A percentile compares a stretch with the other conserved stretches of the same genome.
Conservation (phyloP, 2,113 vertebrate species). For the Cavia aperea region DNA sequence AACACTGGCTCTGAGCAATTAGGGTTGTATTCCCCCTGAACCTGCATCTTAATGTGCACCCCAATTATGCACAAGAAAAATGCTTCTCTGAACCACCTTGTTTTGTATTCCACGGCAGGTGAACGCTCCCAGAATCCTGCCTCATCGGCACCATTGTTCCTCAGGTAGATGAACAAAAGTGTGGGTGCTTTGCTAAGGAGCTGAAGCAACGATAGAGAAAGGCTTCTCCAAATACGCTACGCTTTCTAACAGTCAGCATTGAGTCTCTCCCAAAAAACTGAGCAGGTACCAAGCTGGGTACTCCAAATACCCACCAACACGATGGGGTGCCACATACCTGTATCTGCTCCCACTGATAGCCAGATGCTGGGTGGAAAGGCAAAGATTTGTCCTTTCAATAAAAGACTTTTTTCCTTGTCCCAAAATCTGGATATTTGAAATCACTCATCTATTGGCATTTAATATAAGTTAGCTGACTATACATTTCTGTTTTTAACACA, state of each 20-base stretch:
- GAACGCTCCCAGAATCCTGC: not conserved
- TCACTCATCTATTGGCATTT: not conserved
- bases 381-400: not conserved
- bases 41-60: not conserved
- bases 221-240: rapidly evolving
- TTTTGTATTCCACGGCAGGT: slow-evolving; percentile 3
- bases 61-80: slow-evolving; percentile 30
- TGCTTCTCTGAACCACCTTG: not conserved
- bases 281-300: not conserved
- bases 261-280: not conserved
- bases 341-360: not conserved
- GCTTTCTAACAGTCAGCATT: not conserved
- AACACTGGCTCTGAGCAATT: slow-evolving; percentile 57
- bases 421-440: not conserved
- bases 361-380: not conserved
- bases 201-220: not conserved
- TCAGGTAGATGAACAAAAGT: not conserved
- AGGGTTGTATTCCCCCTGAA: not conserved
- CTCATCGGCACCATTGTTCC: not conserved
- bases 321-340: no score
- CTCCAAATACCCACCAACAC: not conserved
- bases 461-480: not conserved
- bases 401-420: not conserved
- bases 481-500: not conserved
- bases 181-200: not conserved